These are phyloP conservation scores for Phalacrocorax aristotelis DNA, from an alignment of 2,113 vertebrate species.

Conservation along the genomic window DNA sequence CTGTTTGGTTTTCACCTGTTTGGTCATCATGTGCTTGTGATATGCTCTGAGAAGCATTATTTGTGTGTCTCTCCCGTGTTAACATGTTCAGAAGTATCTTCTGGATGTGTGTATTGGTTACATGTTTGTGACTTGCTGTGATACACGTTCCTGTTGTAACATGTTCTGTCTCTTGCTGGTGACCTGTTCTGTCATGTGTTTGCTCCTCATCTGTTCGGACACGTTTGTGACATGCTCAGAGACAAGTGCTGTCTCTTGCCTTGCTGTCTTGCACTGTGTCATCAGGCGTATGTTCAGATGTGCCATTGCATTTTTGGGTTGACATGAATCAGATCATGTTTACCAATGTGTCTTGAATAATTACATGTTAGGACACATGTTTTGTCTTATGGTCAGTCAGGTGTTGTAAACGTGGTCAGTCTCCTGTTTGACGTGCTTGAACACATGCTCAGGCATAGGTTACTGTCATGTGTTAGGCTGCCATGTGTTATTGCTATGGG, in stretches of 20 bases:
- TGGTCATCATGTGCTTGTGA: fast-evolving
- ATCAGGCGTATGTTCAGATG: neutral
- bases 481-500: neutral
- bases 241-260: neutral
- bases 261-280: neutral
- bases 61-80: neutral
- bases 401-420: neutral
- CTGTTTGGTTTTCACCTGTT: neutral
- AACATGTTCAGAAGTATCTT: neutral
- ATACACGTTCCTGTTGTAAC: fast-evolving
- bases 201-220: neutral
- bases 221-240: neutral
- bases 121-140: fast-evolving
- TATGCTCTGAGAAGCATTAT: neutral
- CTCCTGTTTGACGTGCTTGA: neutral
- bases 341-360: neutral
- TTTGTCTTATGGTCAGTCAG: neutral
- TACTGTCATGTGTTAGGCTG: neutral
- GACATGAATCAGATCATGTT: neutral
- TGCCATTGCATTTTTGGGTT: neutral
- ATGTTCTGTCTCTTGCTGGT: neutral
- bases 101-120: neutral
- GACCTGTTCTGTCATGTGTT: neutral
- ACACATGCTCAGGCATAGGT: neutral
- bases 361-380: neutral